Base-by-base conservation (phyloP, 2,113 vertebrate species). In the Epinephelus cyanopodus region DNA sequence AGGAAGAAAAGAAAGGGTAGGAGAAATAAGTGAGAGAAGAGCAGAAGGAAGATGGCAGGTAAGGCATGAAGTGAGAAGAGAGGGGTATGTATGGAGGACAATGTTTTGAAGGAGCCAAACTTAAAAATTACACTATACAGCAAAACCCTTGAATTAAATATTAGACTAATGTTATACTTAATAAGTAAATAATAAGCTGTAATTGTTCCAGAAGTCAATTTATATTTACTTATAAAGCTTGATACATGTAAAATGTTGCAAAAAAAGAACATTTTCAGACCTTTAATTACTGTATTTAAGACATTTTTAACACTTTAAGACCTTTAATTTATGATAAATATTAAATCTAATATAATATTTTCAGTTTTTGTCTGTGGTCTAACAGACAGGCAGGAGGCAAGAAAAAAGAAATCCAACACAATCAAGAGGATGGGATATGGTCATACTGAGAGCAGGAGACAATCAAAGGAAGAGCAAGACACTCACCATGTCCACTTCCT, bases 401-500 rank as follows among this genome's bases (percentile, higher is more conserved):
- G 37, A 33, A 14, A 27, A 53, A 10, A 15, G 15, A 14, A 65
- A 64, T 15, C 1, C 25, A 23, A 47, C 8, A 78, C 15, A 53
- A 33, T 19, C 2, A 45, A 56, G 29, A 81, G 33, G 64, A 74
- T 17, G 56, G 17, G n/a, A 23, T 18, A 19, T 9, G 15, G 42
- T 73, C 23, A 21, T 25, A 21, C 11, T 27, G 13, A 39, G 29
- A 18, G 52, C 5, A 29, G 29, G 23, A 1, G 57, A 85, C 37
- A 70, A 63, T 69, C 10, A 15, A 39, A 85, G 73, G 73, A 75
- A 61, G 39, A 77, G 1, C 5, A 50, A 45, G 18, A 53, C 57
- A 60, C 95, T 91, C 72, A 96, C 95, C 95, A 99, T 95, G 10
- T 95, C 83, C 37, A 99, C 98, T 93, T 99, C 98, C 86, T 99